Conservation (phyloP, 1,140 invertebrate genomes). For the Brachionus sp. region DNA sequence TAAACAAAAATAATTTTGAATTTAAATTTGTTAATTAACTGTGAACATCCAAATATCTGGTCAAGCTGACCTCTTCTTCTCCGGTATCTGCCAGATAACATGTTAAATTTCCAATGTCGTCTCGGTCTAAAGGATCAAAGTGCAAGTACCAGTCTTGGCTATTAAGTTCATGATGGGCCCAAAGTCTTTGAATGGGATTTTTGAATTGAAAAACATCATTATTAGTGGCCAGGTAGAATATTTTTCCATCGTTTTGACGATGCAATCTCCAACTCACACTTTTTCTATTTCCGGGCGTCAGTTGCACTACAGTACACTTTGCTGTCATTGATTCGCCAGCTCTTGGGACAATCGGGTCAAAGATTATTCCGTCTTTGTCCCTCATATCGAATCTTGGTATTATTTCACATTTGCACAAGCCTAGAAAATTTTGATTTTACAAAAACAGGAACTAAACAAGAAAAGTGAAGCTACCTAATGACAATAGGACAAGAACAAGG, state of each 20-base stretch:
- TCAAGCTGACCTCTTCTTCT: conserved; percentile 41
- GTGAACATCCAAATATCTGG: conserved; percentile 38
- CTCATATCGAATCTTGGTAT: conserved; percentile 43
- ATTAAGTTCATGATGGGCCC: conserved; percentile 27
- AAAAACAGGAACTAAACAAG: not conserved
- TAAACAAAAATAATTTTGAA: not conserved
- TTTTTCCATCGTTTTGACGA: conserved; percentile 41
- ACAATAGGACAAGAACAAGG: not conserved
- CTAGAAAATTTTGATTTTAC: not conserved
- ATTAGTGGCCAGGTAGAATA: conserved; percentile 26
- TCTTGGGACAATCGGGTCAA: conserved; percentile 39
- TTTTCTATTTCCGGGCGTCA: conserved; percentile 27
- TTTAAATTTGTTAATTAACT: not conserved
- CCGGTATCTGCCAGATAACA: conserved; percentile 33
- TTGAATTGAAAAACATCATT: conserved; percentile 43
- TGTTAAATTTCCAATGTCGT: conserved; percentile 43
- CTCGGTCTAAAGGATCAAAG: conserved; percentile 43
- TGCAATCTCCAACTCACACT: conserved; percentile 42
- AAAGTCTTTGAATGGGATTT: conserved; percentile 42
- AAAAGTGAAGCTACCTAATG: not conserved
- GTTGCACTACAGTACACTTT: conserved; percentile 39
- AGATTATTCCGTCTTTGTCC: conserved; percentile 45
- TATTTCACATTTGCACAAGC: not conserved
- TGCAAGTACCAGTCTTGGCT: conserved; percentile 27
- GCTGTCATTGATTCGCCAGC: conserved; percentile 40